Evolutionary conservation across 2,113 vertebrate species (phyloP).

Genomic region (Nibea coibor): DNA sequence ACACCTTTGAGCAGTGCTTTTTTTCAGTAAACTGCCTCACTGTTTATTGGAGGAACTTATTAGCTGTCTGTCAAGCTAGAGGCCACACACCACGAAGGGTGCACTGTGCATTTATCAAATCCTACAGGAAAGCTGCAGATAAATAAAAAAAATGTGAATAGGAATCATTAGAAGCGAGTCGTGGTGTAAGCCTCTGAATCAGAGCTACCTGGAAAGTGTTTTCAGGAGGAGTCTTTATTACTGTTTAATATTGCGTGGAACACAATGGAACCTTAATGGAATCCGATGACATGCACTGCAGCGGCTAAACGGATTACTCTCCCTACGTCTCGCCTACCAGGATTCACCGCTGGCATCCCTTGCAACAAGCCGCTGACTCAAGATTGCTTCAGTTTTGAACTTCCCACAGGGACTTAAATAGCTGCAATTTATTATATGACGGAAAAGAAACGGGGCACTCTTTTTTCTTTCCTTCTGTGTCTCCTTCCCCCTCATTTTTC

Average conservation of each 20-base stretch:
- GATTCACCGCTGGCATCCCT: conserved; percentile 24
- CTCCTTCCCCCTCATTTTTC: neutral
- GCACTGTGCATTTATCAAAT: conserved; percentile 16
- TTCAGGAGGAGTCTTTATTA: conserved; percentile 43
- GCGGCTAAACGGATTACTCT: conserved; percentile 66
- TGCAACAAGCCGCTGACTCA: conserved; percentile 44
- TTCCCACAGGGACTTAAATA: conserved; percentile 51
- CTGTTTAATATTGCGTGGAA: conserved; percentile 39
- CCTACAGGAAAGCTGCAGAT: conserved; percentile 7
- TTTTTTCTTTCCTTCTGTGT: neutral
- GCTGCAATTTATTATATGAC: conserved; percentile 27
- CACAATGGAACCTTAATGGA: conserved; percentile 62
- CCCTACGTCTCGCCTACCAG: conserved; percentile 49
- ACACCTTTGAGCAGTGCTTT: no score
- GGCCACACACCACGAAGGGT: neutral
- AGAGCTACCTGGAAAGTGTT: conserved; percentile 49
- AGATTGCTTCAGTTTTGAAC: conserved; percentile 33
- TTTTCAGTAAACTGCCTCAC: neutral
- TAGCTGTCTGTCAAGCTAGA: neutral
- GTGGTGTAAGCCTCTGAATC: conserved; percentile 36
- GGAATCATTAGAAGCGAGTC: conserved; percentile 36
- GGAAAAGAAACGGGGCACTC: conserved; percentile 15
- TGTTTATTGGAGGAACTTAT: neutral
- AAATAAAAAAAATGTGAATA: conserved; percentile 48
- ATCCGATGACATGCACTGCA: conserved; percentile 57